Base-by-base conservation (phyloP, 2,113 vertebrate species). In the Bujurquina vittata region DNA sequence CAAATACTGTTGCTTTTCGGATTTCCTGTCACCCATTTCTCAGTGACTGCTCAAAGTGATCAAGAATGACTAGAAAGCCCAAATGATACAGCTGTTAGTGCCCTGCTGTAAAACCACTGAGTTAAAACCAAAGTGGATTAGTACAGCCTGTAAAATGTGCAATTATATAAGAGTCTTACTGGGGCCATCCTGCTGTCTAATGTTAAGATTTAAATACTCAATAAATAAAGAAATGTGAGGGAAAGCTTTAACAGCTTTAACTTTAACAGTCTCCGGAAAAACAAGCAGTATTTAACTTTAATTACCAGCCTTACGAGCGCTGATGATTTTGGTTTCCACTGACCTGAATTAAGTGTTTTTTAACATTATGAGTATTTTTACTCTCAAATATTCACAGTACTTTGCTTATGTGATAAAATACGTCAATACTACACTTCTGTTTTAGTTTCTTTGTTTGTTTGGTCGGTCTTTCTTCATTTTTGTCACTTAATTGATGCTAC, bases 141-240 rank as follows among this genome's bases (percentile, higher is more conserved):
- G 15, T 4, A 69, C 43, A 69, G 23, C 43, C 15, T 46, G 4
- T 52, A 6, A 69, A 69, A 69, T 52, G 18, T 15, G 43, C 8
- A 67, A 46, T 46, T 49, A 29, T 0, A 0, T 10, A 37, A 37
- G 37, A 40, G 7, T 18, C 10, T 2, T 4, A 29, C 17, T 49
- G 22, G 22, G 15, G 22, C 26, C 15, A 67, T 26, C 22, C 40
- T 49, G 63, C 26, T 20, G 23, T 69, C 10, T 22, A 49, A 15
- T 69, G 63, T 20, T 69, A 11, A 1, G 37, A 18, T 26, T 40
- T 40, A 11, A 3, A 10, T 40, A 40, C 10, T 37, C 3, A 37
- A 49, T 29, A 4, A 26, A 33, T 33, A 3, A 6, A 7, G 0
- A 0, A 7, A 37, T 4, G 15, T 10, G 29, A 49, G 15, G 18